Evolutionary conservation across 2,113 vertebrate genomes (phyloP).

Genomic region (Urocolius indicus): DNA sequence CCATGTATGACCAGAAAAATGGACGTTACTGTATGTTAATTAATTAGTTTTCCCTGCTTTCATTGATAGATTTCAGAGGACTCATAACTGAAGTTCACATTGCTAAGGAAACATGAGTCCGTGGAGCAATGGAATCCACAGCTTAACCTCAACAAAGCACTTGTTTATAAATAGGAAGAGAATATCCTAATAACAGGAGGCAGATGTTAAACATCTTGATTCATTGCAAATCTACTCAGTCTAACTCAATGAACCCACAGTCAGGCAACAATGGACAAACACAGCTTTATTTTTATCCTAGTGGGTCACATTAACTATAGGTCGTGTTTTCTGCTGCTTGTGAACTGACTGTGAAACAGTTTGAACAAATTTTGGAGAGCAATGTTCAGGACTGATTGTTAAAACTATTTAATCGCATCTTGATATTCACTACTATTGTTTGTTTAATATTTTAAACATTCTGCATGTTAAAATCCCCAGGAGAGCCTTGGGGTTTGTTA

Average conservation of each 20-base stretch:
- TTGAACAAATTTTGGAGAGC: slow-evolving; percentile 23
- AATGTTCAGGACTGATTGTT: neutral
- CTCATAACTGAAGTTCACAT: slow-evolving; percentile 7
- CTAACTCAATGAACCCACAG: slow-evolving; percentile 58
- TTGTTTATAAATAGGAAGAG: slow-evolving; percentile 80
- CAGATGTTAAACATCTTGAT: slow-evolving; percentile 80
- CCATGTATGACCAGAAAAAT: neutral
- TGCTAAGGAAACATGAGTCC: slow-evolving; percentile 35
- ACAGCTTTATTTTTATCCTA: slow-evolving; percentile 65
- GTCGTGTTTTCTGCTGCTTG: slow-evolving; percentile 51
- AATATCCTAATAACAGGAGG: slow-evolving; percentile 76
- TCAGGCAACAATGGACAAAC: slow-evolving; percentile 53
- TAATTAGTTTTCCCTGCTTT: neutral
- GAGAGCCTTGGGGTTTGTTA: neutral
- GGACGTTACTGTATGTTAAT: neutral
- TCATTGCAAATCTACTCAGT: slow-evolving; percentile 66
- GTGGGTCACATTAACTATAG: slow-evolving; percentile 64
- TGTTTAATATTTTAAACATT: slow-evolving; percentile 50
- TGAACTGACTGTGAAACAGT: slow-evolving; percentile 30
- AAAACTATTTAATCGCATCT: slow-evolving; percentile 36
- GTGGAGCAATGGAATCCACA: slow-evolving; percentile 47
- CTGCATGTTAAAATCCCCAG: slow-evolving; percentile 20
- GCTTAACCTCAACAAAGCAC: slow-evolving; percentile 61
- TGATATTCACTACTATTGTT: neutral
- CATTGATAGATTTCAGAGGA: slow-evolving; percentile 33